A percentile compares a stretch with the other conserved stretches of the same genome.
Conservation (phyloP, 2,113 vertebrate species). For the Chionodraco myersi region DNA sequence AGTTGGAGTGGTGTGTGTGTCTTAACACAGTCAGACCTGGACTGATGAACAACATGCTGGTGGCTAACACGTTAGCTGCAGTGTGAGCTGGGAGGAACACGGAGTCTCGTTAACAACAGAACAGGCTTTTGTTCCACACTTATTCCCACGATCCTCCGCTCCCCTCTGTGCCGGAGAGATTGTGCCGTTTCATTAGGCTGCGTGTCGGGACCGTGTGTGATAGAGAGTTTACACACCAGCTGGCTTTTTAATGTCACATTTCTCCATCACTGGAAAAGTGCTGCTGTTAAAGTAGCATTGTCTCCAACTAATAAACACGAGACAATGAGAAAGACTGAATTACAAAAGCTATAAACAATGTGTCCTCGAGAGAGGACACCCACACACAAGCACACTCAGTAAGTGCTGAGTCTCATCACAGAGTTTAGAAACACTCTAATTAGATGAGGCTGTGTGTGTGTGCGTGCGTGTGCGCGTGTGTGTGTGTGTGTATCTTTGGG, state of each 20-base stretch:
- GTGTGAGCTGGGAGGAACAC: not conserved
- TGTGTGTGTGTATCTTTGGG: not conserved
- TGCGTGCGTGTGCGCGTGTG: conserved; percentile 6
- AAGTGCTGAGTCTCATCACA: too few relatives aligned
- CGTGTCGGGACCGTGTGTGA: conserved; percentile 6
- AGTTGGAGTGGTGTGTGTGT: too few relatives aligned
- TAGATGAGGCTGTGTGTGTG: conserved; percentile 9
- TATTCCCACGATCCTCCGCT: not conserved
- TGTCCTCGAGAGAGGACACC: conserved; percentile 6
- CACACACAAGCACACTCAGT: not conserved
- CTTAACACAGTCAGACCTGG: not conserved
- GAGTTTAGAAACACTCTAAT: conserved; percentile 16
- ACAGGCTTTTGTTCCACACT: not conserved
- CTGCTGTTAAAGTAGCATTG: not conserved
- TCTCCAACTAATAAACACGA: conserved; percentile 8
- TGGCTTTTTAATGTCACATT: conserved; percentile 6
- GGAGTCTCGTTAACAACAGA: not conserved
- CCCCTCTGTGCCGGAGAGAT: not conserved
- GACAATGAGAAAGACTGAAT: conserved; percentile 15
- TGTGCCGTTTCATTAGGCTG: conserved; percentile 9
- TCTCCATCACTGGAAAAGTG: not conserved
- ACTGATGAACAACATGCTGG: not conserved
- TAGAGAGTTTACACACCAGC: conserved; percentile 8
- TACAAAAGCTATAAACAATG: conserved; percentile 1
- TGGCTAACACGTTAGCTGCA: not conserved